Percentiles rank a stretch among this genome's conserved stretches.
These are phyloP conservation scores for Edolisoma coerulescens DNA, from an alignment of 2,113 vertebrate species.

Conservation along the genomic window DNA sequence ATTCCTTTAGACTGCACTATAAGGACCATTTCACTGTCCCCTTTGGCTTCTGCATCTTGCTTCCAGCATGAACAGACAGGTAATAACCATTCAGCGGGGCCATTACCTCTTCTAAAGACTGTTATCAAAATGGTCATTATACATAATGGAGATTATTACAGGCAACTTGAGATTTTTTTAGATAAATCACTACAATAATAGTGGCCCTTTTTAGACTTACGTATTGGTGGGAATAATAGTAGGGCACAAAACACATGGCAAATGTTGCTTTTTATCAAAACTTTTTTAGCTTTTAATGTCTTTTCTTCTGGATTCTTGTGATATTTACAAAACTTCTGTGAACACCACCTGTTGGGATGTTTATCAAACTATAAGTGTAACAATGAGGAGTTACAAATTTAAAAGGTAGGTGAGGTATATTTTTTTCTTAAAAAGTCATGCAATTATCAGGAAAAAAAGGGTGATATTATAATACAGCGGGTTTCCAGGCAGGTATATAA, in stretches of 20 bases:
- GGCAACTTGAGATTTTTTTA: constrained; percentile 83
- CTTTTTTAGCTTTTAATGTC: constrained; percentile 59
- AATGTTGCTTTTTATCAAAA: constrained; percentile 69
- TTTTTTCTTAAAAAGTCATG: not conserved
- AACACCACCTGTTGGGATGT: constrained; percentile 35
- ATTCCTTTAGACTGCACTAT: constrained; percentile 73
- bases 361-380: not conserved
- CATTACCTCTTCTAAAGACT: constrained; percentile 85
- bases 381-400: constrained; percentile 1
- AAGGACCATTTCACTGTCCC: constrained; percentile 81
- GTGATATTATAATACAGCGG: not conserved
- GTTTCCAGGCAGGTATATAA: not conserved
- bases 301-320: constrained; percentile 63
- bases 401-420: not conserved
- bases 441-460: not conserved
- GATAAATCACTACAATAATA: constrained; percentile 80
- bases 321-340: constrained; percentile 57
- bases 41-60: constrained; percentile 80
- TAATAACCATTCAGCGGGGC: constrained; percentile 80
- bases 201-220: constrained; percentile 77
- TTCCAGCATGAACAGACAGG: constrained; percentile 80
- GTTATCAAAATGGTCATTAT: constrained; percentile 88
- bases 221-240: constrained; percentile 65
- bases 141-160: constrained; percentile 88
- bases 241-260: constrained; percentile 57